Conservation (phyloP, 2,888 invertebrate genomes). For the Papilio demoleus region DNA sequence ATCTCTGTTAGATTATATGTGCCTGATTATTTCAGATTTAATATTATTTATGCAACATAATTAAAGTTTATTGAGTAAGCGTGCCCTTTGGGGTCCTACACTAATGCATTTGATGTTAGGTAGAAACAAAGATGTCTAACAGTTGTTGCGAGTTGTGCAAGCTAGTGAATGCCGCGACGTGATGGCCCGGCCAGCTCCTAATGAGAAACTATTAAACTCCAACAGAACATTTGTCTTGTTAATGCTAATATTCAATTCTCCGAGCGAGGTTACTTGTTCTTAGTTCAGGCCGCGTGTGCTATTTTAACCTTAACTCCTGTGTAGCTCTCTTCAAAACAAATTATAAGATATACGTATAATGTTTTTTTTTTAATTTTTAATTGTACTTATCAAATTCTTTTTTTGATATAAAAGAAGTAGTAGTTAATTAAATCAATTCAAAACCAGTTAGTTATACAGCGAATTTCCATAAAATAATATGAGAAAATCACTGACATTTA, state of each 20-base stretch:
- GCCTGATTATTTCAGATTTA: too few species aligned
- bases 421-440: too few species aligned
- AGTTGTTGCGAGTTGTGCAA: slow-evolving; percentile 55
- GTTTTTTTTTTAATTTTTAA: background rate
- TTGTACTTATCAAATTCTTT: too few species aligned
- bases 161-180: slow-evolving; percentile 52
- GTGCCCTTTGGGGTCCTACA: background rate
- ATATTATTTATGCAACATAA: too few species aligned
- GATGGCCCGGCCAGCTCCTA: slow-evolving; percentile 56
- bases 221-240: slow-evolving; percentile 74
- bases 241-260: slow-evolving; percentile 75
- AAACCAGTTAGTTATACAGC: too few species aligned
- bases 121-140: slow-evolving; percentile 35
- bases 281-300: slow-evolving; percentile 28
- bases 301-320: slow-evolving; percentile 30
- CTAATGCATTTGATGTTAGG: slow-evolving; percentile 5
- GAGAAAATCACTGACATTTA: background rate
- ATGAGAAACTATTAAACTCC: slow-evolving; percentile 78
- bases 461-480: too few species aligned
- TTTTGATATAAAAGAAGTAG: too few species aligned
- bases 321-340: slow-evolving; percentile 8
- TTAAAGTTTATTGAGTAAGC: background rate
- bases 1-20: too few species aligned
- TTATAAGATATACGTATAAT: background rate
- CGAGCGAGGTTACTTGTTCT: slow-evolving; percentile 47